These are phyloP conservation scores for Dasyurus viverrinus DNA, from an alignment of 2,113 vertebrate species.

Conservation along the genomic window DNA sequence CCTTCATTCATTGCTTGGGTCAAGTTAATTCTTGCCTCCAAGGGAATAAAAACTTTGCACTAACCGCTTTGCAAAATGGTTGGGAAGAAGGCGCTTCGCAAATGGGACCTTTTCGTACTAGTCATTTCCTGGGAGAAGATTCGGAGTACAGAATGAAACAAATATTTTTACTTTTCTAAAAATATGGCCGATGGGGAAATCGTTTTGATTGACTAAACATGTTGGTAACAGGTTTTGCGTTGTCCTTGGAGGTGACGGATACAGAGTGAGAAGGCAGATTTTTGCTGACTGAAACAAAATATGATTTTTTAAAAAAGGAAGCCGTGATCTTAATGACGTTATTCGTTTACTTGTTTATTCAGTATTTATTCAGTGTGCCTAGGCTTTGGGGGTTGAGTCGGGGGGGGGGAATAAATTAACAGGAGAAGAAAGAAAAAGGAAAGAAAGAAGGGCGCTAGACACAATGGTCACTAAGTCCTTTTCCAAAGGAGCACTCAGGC, in stretches of 20 bases:
- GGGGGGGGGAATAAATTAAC: neutral
- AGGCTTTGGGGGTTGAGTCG: neutral
- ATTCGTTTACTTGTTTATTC: neutral
- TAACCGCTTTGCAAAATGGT: neutral
- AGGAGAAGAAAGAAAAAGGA: neutral
- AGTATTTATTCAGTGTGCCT: neutral
- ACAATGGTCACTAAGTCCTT: conserved; percentile 75
- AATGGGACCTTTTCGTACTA: neutral
- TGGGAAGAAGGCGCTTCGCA: neutral
- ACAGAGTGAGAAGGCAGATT: neutral
- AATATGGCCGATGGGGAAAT: neutral
- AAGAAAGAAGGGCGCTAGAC: conserved; percentile 54
- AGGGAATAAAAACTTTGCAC: neutral
- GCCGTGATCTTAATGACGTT: neutral
- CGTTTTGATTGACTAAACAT: neutral
- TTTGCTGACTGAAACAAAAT: neutral
- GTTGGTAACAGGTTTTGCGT: neutral
- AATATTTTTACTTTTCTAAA: too few species aligned
- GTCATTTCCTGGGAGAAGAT: neutral
- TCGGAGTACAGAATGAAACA: neutral
- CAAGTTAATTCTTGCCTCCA: neutral
- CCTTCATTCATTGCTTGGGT: neutral
- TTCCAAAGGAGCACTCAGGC: conserved; percentile 76
- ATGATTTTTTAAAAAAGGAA: neutral
- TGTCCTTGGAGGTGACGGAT: rapidly evolving